Base-by-base conservation (phyloP, 2,888 invertebrate genomes). In the Dryadula phaetusa region DNA sequence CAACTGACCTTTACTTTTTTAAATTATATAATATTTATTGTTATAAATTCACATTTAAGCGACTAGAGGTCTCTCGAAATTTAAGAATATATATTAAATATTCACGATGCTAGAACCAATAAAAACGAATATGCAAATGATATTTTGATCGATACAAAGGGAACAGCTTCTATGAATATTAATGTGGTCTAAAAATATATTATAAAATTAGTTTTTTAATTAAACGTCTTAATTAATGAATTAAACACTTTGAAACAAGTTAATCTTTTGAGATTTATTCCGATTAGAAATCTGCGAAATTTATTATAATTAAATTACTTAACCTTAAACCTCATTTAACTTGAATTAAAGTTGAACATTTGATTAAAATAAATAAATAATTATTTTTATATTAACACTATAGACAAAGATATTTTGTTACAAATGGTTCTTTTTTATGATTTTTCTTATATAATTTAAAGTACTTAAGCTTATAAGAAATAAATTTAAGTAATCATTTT, bases 71-170 rank as follows among this genome's bases (percentile, higher is more conserved):
- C 42, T 16, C n/a, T n/a, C n/a, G n/a, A 16, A 6, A 16, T 4
- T 42, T 7, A 16, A 42, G 12, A 37, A 37, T 12, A 37, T 37
- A 12, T 46, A 46, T 46, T 20, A 12, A 20, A 46, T 46, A 46
- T 46, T 20, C 46, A 46, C 10, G 10, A 10, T 22, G 20, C 20
- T 46, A 20, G 46, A 22, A n/a, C n/a, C 12, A 47, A 47, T 47
- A 47, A 47, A 46, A 47, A 47, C 7, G 5, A 28, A 49, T 49
- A 49, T 49, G 18, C 34, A 32, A 34, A 53, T 53, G 12, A n/a
- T 34, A 53, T 53, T 53, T 34, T 34, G 32, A 14, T 18, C 53
- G 28, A 53, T 34, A 53, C 53, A 53, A 53, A 20, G 53, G 12
- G 22, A 47, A 34, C 5, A 34, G 32, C 34, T 53, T 18, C 12